These are phyloP conservation scores for Zaprionus vittiger DNA, from an alignment of 1,140 invertebrate species.

Conservation along the genomic window DNA sequence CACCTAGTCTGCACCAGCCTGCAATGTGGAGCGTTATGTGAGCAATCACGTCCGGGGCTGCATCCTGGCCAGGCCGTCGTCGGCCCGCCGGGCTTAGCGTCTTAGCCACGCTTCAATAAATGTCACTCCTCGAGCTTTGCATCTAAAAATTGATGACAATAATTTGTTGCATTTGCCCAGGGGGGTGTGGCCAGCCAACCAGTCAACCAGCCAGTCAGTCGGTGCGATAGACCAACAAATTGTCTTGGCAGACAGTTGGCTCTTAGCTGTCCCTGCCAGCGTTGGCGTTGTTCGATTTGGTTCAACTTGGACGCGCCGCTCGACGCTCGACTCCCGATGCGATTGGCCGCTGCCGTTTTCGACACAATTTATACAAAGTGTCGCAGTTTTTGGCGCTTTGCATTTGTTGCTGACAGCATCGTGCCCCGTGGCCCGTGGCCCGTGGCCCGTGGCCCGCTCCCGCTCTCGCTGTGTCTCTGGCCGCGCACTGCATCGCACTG, in stretches of 20 bases:
- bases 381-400: slow-evolving; percentile 81
- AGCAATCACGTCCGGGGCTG: slow-evolving; percentile 56
- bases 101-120: slow-evolving; percentile 75
- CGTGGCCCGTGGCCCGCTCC: slow-evolving; percentile 10
- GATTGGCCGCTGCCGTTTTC: slow-evolving; percentile 71
- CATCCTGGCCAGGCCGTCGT: slow-evolving; percentile 37
- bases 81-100: slow-evolving; percentile 47
- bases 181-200: slow-evolving; percentile 67
- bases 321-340: slow-evolving; percentile 13
- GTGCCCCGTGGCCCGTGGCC: slow-evolving; percentile 7
- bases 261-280: slow-evolving; percentile 49
- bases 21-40: slow-evolving; percentile 72
- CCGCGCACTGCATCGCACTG: background rate
- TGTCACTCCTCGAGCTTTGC: slow-evolving; percentile 81
- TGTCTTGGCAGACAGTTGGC: slow-evolving; percentile 72
- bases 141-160: slow-evolving; percentile 83
- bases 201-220: slow-evolving; percentile 27
- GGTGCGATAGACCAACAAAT: slow-evolving; percentile 50
- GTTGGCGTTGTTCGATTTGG: slow-evolving; percentile 19
- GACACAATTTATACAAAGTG: slow-evolving; percentile 81
- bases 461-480: background rate
- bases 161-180: slow-evolving; percentile 79
- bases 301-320: slow-evolving; percentile 33
- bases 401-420: slow-evolving; percentile 76
- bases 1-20: slow-evolving; percentile 23